Evolutionary conservation across 2,888 invertebrate genomes (phyloP).

Genomic region (Callyntrura sp.): DNA sequence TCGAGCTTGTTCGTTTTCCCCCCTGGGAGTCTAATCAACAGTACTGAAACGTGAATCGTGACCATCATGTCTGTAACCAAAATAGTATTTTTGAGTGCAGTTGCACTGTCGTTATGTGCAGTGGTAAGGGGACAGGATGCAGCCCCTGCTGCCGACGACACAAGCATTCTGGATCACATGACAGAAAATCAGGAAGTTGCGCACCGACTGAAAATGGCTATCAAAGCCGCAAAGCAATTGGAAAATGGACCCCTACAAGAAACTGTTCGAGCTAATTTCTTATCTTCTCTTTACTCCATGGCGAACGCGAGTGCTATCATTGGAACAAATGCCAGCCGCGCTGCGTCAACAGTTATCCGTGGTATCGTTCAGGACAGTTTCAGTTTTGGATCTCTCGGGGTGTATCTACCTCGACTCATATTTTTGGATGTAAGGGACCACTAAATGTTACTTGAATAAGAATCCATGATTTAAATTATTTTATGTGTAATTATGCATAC

Average conservation of each 20-base stretch:
- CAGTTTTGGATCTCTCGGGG: constrained; percentile 70
- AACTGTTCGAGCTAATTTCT: constrained; percentile 55
- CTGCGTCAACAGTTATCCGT: constrained; percentile 78
- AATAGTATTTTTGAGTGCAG: constrained; percentile 19
- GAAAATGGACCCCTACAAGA: constrained; percentile 59
- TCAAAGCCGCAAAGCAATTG: constrained; percentile 64
- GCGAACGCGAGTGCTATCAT: constrained; percentile 80
- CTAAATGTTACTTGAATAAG: no score
- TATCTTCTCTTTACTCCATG: constrained; percentile 47
- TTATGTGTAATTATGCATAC: no score
- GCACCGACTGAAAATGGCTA: constrained; percentile 60
- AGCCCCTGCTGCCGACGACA: neutral
- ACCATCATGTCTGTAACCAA: constrained; percentile 48
- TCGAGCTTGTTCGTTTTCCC: no score
- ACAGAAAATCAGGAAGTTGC: constrained; percentile 54
- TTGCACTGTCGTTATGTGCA: constrained; percentile 58
- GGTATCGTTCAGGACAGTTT: constrained; percentile 79
- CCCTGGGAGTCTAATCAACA: no score
- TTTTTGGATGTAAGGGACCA: no score
- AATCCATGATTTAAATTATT: no score
- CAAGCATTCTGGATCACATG: constrained; percentile 65
- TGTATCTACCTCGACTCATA: constrained; percentile 80
- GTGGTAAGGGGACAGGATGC: constrained; percentile 49
- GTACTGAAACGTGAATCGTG: no score
- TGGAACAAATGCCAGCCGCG: constrained; percentile 79